A percentile compares a stretch with the other conserved stretches of the same genome.
These are phyloP conservation scores for Apteryx mantelli DNA, from an alignment of 2,113 vertebrate species.

Conservation along the genomic window DNA sequence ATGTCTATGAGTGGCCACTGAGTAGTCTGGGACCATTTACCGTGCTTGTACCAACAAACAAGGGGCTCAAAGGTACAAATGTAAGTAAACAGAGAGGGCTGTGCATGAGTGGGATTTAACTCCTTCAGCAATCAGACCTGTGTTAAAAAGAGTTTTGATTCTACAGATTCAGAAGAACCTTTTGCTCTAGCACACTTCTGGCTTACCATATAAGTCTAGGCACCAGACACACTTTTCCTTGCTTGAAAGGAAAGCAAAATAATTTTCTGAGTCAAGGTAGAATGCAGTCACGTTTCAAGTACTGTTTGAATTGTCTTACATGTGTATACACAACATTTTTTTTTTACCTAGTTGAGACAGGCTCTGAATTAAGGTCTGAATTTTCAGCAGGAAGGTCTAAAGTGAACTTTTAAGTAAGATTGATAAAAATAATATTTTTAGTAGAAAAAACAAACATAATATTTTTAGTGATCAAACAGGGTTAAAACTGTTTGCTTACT, in stretches of 20 bases:
- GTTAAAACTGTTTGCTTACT: background rate
- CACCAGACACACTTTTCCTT: background rate
- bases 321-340: background rate
- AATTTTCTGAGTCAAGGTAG: background rate
- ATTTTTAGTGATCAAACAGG: background rate
- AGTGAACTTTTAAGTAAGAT: background rate
- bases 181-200: background rate
- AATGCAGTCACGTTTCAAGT: background rate
- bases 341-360: background rate
- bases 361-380: background rate
- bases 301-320: background rate
- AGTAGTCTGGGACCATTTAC: slow-evolving; percentile 90
- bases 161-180: background rate
- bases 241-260: background rate
- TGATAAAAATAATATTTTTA: background rate
- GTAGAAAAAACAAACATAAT: background rate
- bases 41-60: slow-evolving; percentile 86
- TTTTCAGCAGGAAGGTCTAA: background rate
- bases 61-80: slow-evolving; percentile 78
- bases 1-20: slow-evolving; percentile 83
- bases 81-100: slow-evolving; percentile 71
- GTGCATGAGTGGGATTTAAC: background rate
- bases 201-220: background rate
- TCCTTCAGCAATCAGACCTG: background rate
- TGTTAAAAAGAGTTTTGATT: background rate